These are phyloP conservation scores for Exephanes ischioxanthus DNA, from an alignment of 2,888 invertebrate genomes.

Conservation along the genomic window DNA sequence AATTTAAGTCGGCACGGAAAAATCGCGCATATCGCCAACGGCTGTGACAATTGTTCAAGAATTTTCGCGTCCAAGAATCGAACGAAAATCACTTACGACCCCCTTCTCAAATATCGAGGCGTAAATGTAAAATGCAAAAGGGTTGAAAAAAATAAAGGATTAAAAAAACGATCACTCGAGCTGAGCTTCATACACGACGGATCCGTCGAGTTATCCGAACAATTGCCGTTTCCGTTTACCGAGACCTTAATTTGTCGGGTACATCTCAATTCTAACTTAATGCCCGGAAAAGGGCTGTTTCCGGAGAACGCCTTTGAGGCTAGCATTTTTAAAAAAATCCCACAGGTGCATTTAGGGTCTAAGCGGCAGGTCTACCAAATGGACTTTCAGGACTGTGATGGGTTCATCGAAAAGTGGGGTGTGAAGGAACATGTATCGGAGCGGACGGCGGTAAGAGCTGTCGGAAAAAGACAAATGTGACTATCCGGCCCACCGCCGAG, in stretches of 20 bases:
- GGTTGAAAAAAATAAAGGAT: neutral
- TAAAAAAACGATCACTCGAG: neutral
- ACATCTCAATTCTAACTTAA: slow-evolving; percentile 43
- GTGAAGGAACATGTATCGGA: slow-evolving; percentile 54
- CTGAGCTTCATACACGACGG: neutral
- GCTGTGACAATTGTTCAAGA: neutral
- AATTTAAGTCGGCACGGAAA: neutral
- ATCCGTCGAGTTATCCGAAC: neutral
- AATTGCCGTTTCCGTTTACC: neutral
- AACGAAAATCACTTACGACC: neutral
- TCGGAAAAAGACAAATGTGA: slow-evolving; percentile 38
- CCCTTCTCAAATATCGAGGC: neutral
- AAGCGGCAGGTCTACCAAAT: slow-evolving; percentile 27
- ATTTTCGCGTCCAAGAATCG: neutral
- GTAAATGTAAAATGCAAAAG: slow-evolving; percentile 14
- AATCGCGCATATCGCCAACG: slow-evolving; percentile 24
- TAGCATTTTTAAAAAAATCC: neutral
- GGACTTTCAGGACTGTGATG: slow-evolving; percentile 44
- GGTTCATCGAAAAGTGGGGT: slow-evolving; percentile 54
- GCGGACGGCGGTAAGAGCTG: slow-evolving; percentile 5
- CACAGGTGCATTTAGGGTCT: slow-evolving; percentile 42
- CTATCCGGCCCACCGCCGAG: slow-evolving; percentile 5
- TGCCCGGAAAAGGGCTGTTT: slow-evolving; percentile 23
- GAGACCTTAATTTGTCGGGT: slow-evolving; percentile 16
- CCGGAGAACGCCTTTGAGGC: slow-evolving; percentile 3